Evolutionary conservation across 2,888 invertebrate species (phyloP), one percentile per base, ranked within the genome.

Genomic region (Actias luna): DNA sequence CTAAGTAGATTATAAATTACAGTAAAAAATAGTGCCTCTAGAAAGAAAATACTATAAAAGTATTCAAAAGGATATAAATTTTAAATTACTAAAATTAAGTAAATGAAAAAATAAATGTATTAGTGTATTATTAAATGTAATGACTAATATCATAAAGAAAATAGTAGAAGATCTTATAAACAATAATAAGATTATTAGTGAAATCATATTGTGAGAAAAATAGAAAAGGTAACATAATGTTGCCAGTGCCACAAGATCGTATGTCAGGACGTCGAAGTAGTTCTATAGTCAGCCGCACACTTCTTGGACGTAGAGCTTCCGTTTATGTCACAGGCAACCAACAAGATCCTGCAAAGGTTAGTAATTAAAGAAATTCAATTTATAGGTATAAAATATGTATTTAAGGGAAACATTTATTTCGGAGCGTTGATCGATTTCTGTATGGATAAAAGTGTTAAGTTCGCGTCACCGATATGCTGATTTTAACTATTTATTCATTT

Each of bases 281-380:
- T 80, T 95, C 95, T 67, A 94, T 95, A 68, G 95, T 94, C 65
- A 94, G 95, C 80, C 93, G 95, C 66, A 93, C 95, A 16, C 91
- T 95, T 68, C 93, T 95, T 33, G 95, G 95, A 2, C 93, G 95
- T 52, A 88, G 95, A 27, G 93, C 95, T 65, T 95, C 95, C 18
- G 93, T 95, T 64, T 95, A 95, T 82, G 93, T 92, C 79, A 94
- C 94, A 62, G 90, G 94, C 36, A 91, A 93, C 71, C 94, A 93
- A 66, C 92, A 92, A 68, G 95, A 95, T 77, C 95, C 95, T 31
- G 93, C 95, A 55, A 94, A 95, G 94, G 95, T 95, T 88, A 84
- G 60, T 46, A 39, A 10, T 59, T 31, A 31, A 58, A 57, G 8
- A 52, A 27, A 50, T 27, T 22, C n/a, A 2, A 10, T 5, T 1